phyloP scores from a whole-genome alignment of 64 coral and sea anemone species.

The Platygyra sinensis region DNA sequence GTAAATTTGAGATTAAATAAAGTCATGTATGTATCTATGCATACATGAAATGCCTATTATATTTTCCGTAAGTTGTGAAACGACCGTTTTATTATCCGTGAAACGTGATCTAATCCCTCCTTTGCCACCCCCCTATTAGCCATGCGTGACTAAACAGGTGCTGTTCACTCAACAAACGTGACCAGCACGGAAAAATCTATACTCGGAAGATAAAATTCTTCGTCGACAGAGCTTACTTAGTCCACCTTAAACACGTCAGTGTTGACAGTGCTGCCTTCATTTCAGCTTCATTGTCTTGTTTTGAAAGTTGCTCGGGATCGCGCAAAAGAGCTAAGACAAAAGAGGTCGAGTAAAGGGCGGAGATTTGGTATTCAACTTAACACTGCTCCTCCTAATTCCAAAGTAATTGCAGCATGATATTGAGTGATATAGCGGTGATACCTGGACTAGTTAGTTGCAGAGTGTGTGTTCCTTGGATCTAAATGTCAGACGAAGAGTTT shows the following conservation, averaged over 20 bases:
- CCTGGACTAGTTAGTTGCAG: neutral
- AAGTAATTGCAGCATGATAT: neutral
- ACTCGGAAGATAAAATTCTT: no score
- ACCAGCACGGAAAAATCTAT: no score
- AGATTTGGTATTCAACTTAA: neutral
- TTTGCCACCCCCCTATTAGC: neutral
- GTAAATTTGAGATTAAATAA: no score
- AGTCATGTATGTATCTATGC: no score
- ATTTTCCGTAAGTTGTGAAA: neutral
- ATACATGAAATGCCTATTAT: neutral
- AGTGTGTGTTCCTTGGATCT: neutral
- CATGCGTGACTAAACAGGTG: neutral
- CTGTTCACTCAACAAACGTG: no score
- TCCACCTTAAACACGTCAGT: no score
- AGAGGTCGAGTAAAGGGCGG: slow-evolving; percentile 4
- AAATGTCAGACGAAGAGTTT: neutral
- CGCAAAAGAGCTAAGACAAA: neutral
- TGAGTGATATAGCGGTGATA: neutral
- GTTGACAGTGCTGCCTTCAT: neutral
- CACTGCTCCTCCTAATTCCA: slow-evolving; percentile 30
- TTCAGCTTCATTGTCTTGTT: neutral
- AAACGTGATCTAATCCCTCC: neutral
- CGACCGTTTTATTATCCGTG: neutral
- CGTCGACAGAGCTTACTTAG: no score
- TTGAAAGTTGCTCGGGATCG: neutral